phyloP scores from a whole-genome alignment of 1,140 invertebrate species.

The Saccostrea echinata region DNA sequence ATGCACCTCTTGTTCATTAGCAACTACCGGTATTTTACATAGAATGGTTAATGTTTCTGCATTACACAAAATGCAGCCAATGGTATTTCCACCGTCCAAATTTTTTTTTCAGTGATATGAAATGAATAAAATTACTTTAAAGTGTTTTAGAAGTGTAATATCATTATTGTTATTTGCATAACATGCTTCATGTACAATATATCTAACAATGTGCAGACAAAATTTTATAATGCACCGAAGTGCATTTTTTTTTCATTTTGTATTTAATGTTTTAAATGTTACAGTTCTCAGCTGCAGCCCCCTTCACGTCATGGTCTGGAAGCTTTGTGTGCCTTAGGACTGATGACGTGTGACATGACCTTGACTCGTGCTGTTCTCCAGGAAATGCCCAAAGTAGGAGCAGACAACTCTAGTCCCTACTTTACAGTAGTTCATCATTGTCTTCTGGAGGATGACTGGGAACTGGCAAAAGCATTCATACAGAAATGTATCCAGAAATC shows the following conservation, averaged over 20 bases:
- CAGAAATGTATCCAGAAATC: slow-evolving; percentile 46
- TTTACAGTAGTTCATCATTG: slow-evolving; percentile 44
- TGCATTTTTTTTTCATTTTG: neutral
- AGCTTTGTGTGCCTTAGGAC: slow-evolving; percentile 85
- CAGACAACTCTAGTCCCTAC: slow-evolving; percentile 46
- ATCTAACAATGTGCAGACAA: no score
- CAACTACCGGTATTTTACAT: no score
- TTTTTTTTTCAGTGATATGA: no score
- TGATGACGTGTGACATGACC: slow-evolving; percentile 85
- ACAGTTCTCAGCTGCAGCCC: slow-evolving; percentile 81
- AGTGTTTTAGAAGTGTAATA: no score
- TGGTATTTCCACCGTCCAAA: no score
- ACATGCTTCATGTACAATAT: no score
- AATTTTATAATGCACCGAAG: neutral
- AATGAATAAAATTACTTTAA: no score
- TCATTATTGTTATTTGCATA: no score
- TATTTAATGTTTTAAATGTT: slow-evolving; percentile 35
- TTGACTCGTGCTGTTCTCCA: slow-evolving; percentile 84
- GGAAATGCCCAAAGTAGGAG: slow-evolving; percentile 81
- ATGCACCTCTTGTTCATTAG: no score
- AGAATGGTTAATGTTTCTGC: no score
- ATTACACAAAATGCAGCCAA: no score
- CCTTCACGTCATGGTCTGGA: slow-evolving; percentile 85
- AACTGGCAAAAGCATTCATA: slow-evolving; percentile 24
- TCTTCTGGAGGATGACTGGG: slow-evolving; percentile 48